These are phyloP conservation scores for Uropsilus gracilis DNA, from an alignment of 2,113 vertebrate genomes.

Conservation along the genomic window DNA sequence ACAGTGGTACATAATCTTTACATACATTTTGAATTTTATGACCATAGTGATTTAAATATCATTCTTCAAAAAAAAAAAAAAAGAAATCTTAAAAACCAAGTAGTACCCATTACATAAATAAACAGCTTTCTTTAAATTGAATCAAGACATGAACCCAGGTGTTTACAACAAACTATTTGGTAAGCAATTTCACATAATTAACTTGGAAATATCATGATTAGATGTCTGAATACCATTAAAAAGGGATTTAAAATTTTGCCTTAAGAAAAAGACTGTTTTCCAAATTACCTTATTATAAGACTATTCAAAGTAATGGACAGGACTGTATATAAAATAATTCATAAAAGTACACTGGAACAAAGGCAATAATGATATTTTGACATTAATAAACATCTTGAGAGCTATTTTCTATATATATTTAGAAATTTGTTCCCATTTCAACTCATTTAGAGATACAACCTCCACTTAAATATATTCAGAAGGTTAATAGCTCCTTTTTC, in stretches of 20 bases:
- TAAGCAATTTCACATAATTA: constrained; percentile 34
- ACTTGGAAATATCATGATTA: not conserved
- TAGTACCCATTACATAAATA: not conserved
- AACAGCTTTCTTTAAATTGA: not conserved
- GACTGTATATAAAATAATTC: not conserved
- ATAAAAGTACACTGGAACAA: not conserved
- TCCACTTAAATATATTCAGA: not conserved
- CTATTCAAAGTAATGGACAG: not conserved
- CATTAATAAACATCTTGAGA: not conserved
- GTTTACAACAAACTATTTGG: not conserved
- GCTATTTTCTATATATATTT: not conserved
- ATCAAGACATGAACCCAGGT: not conserved
- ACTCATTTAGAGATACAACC: not conserved
- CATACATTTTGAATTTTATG: not conserved
- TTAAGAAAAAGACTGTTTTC: not conserved
- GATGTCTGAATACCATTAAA: not conserved
- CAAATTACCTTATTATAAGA: not conserved
- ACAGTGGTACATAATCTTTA: not conserved
- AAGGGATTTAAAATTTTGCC: not conserved
- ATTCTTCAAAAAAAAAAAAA: not conserved
- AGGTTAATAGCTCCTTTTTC: constrained; percentile 20
- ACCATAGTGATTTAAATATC: not conserved
- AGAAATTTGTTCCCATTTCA: not conserved
- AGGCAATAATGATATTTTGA: not conserved
- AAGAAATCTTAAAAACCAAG: not conserved